phyloP scores from a whole-genome alignment of 2,888 invertebrate genomes.

The Ichneumoninae sp. region DNA sequence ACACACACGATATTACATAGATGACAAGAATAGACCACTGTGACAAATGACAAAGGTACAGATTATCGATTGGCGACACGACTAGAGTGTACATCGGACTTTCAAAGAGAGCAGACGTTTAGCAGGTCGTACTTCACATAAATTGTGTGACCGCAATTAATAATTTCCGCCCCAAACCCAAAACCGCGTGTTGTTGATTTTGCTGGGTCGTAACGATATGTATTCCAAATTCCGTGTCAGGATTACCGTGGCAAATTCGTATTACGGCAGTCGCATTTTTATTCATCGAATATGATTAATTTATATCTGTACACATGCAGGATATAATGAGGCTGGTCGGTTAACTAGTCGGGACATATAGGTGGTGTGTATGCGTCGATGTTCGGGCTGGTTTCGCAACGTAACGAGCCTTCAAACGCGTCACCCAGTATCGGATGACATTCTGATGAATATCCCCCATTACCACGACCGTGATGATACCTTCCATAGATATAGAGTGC shows the following conservation, averaged over 20 bases:
- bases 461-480: neutral
- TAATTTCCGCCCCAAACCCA: no score
- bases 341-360: neutral
- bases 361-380: neutral
- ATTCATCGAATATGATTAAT: neutral
- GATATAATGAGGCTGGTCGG: neutral
- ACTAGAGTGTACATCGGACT: no score
- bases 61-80: no score
- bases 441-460: neutral
- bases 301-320: neutral
- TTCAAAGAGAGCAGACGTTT: neutral
- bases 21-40: no score
- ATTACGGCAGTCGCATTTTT: neutral
- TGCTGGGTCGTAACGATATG: neutral
- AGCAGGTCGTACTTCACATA: no score
- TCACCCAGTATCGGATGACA: neutral
- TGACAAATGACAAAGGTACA: no score
- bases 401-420: constrained; percentile 14
- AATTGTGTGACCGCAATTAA: no score
- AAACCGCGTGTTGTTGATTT: no score
- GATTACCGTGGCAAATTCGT: neutral
- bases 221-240: neutral
- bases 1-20: no score
- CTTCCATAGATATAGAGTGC: neutral
- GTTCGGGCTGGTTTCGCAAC: neutral